Conservation (phyloP, 2,888 invertebrate species). For the Argyresthia albistria region DNA sequence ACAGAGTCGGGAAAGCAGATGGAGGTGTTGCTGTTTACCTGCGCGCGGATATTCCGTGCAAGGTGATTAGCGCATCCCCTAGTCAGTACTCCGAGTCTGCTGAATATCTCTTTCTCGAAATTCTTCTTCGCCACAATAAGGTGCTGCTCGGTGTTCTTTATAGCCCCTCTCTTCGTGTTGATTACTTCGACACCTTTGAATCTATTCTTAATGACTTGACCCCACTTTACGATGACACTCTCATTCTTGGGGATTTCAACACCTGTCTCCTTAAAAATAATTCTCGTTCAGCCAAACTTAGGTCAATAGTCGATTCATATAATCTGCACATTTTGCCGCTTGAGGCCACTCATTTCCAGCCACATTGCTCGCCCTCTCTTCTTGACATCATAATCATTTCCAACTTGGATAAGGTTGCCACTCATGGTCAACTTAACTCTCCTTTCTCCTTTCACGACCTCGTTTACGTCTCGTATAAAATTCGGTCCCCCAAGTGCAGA, state of each 20-base stretch:
- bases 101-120: slow-evolving; percentile 7
- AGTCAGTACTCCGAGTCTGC: neutral
- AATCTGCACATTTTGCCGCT: slow-evolving; percentile 9
- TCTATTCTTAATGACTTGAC: neutral
- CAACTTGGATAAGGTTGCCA: neutral
- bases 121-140: slow-evolving; percentile 4
- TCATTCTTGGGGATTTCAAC: slow-evolving; percentile 11
- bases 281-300: slow-evolving; percentile 1
- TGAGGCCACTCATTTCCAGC: slow-evolving; percentile 6
- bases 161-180: slow-evolving; percentile 4
- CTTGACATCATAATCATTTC: slow-evolving; percentile 12
- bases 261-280: slow-evolving; percentile 8
- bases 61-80: neutral
- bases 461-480: neutral
- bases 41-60: slow-evolving; percentile 1
- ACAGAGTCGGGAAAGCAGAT: neutral
- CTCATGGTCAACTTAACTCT: neutral
- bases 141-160: slow-evolving; percentile 8
- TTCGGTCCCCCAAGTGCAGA: neutral
- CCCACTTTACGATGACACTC: slow-evolving; percentile 2
- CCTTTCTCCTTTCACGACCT: neutral
- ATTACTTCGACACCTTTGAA: slow-evolving; percentile 9
- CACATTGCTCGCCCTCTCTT: slow-evolving; percentile 2
- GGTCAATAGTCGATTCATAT: slow-evolving; percentile 4
- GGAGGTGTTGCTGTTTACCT: slow-evolving; percentile 9